Evolutionary conservation across 2,888 invertebrate species (phyloP).

Genomic region (Fragum sueziense): DNA sequence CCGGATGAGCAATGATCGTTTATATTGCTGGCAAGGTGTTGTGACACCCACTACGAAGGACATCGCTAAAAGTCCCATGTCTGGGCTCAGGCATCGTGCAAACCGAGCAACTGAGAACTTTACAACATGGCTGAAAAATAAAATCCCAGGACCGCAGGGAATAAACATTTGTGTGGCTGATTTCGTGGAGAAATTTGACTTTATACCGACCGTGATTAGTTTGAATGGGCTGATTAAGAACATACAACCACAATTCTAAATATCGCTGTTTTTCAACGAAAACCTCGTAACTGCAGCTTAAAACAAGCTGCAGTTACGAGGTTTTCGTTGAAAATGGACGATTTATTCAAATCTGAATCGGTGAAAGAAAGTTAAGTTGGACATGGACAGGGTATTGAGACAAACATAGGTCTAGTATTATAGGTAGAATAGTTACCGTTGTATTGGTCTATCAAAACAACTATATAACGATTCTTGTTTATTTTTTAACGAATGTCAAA

Average conservation of each 20-base stretch:
- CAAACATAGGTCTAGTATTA: too few species aligned
- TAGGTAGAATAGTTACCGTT: too few species aligned
- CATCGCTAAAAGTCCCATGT: constrained; percentile 68
- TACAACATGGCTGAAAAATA: constrained; percentile 80
- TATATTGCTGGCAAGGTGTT: constrained; percentile 91
- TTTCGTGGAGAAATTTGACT: constrained; percentile 85
- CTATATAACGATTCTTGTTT: too few species aligned
- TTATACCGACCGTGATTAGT: constrained; percentile 64
- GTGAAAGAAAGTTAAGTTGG: too few species aligned
- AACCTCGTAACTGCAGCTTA: too few species aligned
- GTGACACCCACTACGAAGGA: constrained; percentile 85
- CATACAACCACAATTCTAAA: constrained; percentile 21
- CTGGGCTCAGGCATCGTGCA: constrained; percentile 82
- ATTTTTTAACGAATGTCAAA: too few species aligned
- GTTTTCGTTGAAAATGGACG: too few species aligned
- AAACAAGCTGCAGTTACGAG: too few species aligned
- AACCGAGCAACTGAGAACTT: constrained; percentile 77
- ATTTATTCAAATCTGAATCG: too few species aligned
- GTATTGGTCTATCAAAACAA: too few species aligned
- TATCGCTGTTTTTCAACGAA: too few species aligned
- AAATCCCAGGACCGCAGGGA: constrained; percentile 80
- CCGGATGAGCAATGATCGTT: constrained; percentile 83
- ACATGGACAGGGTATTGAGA: too few species aligned
- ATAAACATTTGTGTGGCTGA: constrained; percentile 92
- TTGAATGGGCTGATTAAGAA: constrained; percentile 40